Evolutionary conservation across 2,797 vertebrate genomes (phyloP).

Genomic region (Triplophysa yarkandensis): DNA sequence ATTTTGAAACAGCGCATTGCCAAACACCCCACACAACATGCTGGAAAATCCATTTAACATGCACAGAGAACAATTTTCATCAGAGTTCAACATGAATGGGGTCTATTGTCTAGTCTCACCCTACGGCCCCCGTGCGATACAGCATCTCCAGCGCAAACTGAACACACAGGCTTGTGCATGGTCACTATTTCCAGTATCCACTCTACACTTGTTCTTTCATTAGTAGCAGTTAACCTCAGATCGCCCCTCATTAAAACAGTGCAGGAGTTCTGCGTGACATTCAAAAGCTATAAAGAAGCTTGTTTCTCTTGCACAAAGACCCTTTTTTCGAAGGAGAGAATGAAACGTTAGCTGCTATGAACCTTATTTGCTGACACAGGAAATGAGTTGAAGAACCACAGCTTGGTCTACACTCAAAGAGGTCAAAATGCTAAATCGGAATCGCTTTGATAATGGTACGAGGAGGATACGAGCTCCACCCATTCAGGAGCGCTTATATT

Average conservation of each 20-base stretch:
- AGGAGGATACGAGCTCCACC: slow-evolving; percentile 22
- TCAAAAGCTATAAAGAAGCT: slow-evolving; percentile 52
- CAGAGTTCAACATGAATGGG: slow-evolving; percentile 65
- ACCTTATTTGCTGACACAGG: slow-evolving; percentile 47
- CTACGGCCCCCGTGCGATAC: slow-evolving; percentile 25
- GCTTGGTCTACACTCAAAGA: slow-evolving; percentile 57
- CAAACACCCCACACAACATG: slow-evolving; percentile 45
- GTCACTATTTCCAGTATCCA: slow-evolving; percentile 30
- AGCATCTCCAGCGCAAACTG: slow-evolving; percentile 34
- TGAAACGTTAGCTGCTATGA: slow-evolving; percentile 52
- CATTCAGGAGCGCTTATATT: background rate
- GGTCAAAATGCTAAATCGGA: slow-evolving; percentile 51
- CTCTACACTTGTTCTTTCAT: slow-evolving; percentile 44
- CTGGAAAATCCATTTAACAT: slow-evolving; percentile 46
- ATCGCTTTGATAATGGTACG: background rate
- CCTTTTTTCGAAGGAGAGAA: slow-evolving; percentile 58
- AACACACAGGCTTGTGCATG: slow-evolving; percentile 3
- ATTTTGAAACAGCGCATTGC: slow-evolving; percentile 75
- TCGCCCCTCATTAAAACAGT: slow-evolving; percentile 49
- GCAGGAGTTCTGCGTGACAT: slow-evolving; percentile 33
- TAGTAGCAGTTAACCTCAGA: slow-evolving; percentile 44
- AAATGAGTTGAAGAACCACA: slow-evolving; percentile 38
- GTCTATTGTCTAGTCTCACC: slow-evolving; percentile 62
- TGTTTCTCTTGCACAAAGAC: slow-evolving; percentile 44
- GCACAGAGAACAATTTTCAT: slow-evolving; percentile 53